Base-by-base conservation (phyloP, 2,113 vertebrate species). In the Brachyhypopomus gauderio region DNA sequence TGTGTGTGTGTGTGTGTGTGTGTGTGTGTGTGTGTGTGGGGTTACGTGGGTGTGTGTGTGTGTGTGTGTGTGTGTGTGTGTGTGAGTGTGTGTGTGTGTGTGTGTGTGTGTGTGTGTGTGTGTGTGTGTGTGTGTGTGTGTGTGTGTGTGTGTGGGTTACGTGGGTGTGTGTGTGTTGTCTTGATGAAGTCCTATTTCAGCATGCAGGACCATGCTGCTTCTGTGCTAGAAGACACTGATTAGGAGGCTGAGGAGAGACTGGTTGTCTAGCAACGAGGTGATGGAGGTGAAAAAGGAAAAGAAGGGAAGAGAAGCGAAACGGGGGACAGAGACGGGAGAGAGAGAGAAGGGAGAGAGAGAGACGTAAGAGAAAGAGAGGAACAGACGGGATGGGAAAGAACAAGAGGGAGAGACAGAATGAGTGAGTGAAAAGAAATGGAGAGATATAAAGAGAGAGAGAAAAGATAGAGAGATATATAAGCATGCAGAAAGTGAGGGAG, bases 201-300 rank as follows among this genome's bases (percentile, higher is more conserved):
- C 27, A 36, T 19, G 27, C 27, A 20, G 62, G 77, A 79, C 55
- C 59, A 67, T 36, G 58, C 67, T 77, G 60, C 66, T 36, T 11
- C 59, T 67, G 60, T 56, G 60, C 59, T 66, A 8, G 45, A 30
- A 83, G 41, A 72, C 48, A 60, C 7, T 79, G 71, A 79, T 66
- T 36, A 17, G 16, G 72, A 60, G 73, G 48, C 72, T 64, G 78
- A 72, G 19, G 58, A 77, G 45, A 5, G 64, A 58, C 38, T 59
- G 52, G 80, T 85, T 80, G 74, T 80, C 83, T 85, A 85, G 83
- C 78, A 85, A 81, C 78, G 1, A 77, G 67, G 78, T 81, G 74
- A 85, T 75, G 9, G 72, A 83, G 78, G 76, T 78, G 71, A 78
- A 82, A 23, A n/a, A 72, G 84, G 48, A 25, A 67, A 77, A 55